phyloP scores from a whole-genome alignment of 2,113 vertebrate genomes.

The Ictalurus furcatus region DNA sequence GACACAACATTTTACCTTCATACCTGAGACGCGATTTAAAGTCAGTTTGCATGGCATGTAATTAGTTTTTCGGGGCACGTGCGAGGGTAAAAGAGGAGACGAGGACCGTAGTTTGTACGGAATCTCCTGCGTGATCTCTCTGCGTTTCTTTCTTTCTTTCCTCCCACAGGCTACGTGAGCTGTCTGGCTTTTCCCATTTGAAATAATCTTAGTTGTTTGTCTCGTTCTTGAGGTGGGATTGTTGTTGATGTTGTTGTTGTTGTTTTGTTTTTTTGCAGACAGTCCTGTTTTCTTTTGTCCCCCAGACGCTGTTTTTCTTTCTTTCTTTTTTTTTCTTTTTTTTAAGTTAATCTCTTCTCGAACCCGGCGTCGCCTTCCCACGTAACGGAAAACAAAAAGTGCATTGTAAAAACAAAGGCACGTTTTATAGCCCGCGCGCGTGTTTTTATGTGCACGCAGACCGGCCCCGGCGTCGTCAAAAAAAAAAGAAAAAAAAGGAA shows the following conservation, averaged over 20 bases:
- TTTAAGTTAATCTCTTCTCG: background rate
- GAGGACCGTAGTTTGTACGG: background rate
- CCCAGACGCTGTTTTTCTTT: background rate
- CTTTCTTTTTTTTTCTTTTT: background rate
- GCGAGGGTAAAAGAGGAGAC: background rate
- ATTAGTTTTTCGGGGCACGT: background rate
- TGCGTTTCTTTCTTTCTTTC: background rate
- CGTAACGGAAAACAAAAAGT: constrained; percentile 24
- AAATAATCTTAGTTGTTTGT: background rate
- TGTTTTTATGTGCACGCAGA: constrained; percentile 6
- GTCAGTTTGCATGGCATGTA: background rate
- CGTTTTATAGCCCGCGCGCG: background rate
- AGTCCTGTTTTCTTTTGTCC: background rate
- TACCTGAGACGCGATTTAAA: background rate
- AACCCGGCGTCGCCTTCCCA: constrained; percentile 13
- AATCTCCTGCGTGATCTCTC: background rate
- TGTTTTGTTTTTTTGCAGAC: background rate
- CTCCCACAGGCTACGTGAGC: background rate
- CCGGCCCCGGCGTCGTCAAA: background rate
- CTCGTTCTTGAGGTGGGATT: background rate
- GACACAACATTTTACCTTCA: background rate
- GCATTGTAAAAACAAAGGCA: constrained; percentile 29
- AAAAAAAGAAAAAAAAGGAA: background rate
- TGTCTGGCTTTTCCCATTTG: background rate
- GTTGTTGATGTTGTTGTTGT: no score